phyloP scores from a whole-genome alignment of 1,140 invertebrate species.

The Drosophila subpulchrella region DNA sequence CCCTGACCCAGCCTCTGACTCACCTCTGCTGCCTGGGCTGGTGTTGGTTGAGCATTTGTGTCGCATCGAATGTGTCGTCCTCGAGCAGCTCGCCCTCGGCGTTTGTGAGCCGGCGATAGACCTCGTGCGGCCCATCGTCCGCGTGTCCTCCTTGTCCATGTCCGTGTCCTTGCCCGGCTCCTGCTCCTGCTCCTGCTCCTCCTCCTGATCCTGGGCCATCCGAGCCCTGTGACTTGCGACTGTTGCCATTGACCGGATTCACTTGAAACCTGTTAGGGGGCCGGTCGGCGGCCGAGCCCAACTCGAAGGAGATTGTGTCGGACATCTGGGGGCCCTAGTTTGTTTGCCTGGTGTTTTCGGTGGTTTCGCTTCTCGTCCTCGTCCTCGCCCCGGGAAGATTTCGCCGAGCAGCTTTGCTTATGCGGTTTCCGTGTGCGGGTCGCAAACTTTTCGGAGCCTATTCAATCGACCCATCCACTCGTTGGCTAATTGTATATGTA shows the following conservation, averaged over 20 bases:
- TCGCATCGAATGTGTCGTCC: constrained; percentile 78
- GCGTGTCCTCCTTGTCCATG: constrained; percentile 14
- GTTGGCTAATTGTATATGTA: constrained; percentile 47
- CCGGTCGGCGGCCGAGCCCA: constrained; percentile 76
- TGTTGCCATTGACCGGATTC: constrained; percentile 82
- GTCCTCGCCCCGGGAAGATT: constrained; percentile 37
- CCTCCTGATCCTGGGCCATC: constrained; percentile 11
- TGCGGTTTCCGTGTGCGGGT: constrained; percentile 58
- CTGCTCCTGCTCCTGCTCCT: constrained; percentile 1
- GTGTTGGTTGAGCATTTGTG: constrained; percentile 72
- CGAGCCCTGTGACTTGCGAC: constrained; percentile 57
- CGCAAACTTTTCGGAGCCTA: constrained; percentile 7
- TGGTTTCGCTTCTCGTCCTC: constrained; percentile 8
- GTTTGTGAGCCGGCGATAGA: constrained; percentile 77
- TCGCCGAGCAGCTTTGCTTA: constrained; percentile 4
- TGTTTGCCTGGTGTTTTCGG: constrained; percentile 21
- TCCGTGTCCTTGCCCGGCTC: not conserved
- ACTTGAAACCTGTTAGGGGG: constrained; percentile 83
- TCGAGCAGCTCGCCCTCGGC: constrained; percentile 75
- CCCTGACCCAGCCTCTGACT: constrained; percentile 16
- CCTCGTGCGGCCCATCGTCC: constrained; percentile 63
- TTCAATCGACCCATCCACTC: constrained; percentile 49
- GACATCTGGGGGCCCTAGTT: constrained; percentile 59
- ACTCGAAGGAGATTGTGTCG: constrained; percentile 75
- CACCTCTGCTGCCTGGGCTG: constrained; percentile 68